Evolutionary conservation across 1,140 invertebrate genomes (phyloP), one percentile per base, ranked within the genome.

Genomic region (Leptestheria dahalacensis): DNA sequence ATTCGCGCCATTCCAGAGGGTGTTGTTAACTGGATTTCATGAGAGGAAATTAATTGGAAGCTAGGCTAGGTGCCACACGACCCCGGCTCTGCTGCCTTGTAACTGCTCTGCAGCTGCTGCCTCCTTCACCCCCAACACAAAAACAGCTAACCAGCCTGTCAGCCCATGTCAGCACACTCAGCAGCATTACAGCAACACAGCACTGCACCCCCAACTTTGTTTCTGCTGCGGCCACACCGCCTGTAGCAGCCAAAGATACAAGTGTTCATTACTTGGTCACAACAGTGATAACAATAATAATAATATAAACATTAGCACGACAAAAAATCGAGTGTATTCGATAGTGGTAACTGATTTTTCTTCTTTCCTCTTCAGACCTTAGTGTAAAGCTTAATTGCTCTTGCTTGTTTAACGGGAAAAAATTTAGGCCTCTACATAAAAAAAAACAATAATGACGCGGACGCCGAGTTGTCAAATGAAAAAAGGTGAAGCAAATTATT

Each of bases 231-330:
- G 53, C 23, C 52, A 54, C 24, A 18, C 26, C 53, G 53, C 53
- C 53, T 55, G 53, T 55, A 33, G 53, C 53, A 55, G 53, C 33
- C 26, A 55, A 55, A 55, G 26, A 53, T 53, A 55, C 26, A 55
- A 29, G 53, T 55, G 26, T 33, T 29, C 53, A 55, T 55, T 55
- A 41, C 33, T 9, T 18, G 2, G 50, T 52, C 50, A 52, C 50
- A 52, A 52, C 20, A 55, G 33, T 9, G 33, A 6, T 15, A 41
- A 41, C 33, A 41, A 41, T 15, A 41, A 41, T 41, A 41, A 15
- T 9, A 41, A 41, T 41, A 9, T 41, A 41, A 0, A 29, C 28
- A 33, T 3, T 55, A 21, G 10, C 21, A 18, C 33, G 26, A 18
- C 25, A 54, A 26, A n/a, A n/a, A 55, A 26, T 29, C 33, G 33